Conservation (phyloP, 2,797 vertebrate genomes). For the Coreius guichenoti region DNA sequence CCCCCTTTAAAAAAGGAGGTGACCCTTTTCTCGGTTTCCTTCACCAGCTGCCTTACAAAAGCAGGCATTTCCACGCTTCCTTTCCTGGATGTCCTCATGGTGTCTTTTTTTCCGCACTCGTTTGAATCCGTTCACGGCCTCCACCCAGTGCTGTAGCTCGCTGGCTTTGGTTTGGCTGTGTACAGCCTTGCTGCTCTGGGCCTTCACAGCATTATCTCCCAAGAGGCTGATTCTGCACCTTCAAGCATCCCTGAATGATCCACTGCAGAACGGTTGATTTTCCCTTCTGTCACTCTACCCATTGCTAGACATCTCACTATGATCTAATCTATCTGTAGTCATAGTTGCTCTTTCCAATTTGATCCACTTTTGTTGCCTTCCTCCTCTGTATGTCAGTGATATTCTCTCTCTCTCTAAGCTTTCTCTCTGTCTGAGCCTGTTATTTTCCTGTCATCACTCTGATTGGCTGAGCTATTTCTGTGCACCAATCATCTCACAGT, state of each 20-base stretch:
- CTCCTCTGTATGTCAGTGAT: constrained; percentile 69
- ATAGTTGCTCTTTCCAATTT: constrained; percentile 31
- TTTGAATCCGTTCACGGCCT: constrained; percentile 36
- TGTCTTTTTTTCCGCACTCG: constrained; percentile 50
- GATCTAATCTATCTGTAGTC: constrained; percentile 56
- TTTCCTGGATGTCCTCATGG: constrained; percentile 79
- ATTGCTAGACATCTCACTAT: constrained; percentile 57
- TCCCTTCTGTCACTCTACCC: constrained; percentile 62
- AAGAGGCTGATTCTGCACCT: constrained; percentile 44
- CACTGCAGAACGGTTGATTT: constrained; percentile 26
- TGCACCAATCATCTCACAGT: constrained; percentile 72
- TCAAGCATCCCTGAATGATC: constrained; percentile 33
- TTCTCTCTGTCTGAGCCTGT: constrained; percentile 68
- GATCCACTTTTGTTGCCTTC: constrained; percentile 45
- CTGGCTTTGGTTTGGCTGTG: constrained; percentile 43
- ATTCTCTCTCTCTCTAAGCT: constrained; percentile 73
- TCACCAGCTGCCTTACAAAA: constrained; percentile 81
- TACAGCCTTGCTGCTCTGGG: constrained; percentile 67
- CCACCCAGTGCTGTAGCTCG: constrained; percentile 40
- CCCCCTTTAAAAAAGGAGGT: constrained; percentile 81
- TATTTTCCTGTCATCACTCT: constrained; percentile 66
- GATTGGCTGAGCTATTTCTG: constrained; percentile 83
- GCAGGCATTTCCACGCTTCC: constrained; percentile 80
- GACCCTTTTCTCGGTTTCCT: constrained; percentile 83
- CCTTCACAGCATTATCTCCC: constrained; percentile 53